Evolutionary conservation across 2,113 vertebrate genomes (phyloP).

Genomic region (Phycodurus eques): DNA sequence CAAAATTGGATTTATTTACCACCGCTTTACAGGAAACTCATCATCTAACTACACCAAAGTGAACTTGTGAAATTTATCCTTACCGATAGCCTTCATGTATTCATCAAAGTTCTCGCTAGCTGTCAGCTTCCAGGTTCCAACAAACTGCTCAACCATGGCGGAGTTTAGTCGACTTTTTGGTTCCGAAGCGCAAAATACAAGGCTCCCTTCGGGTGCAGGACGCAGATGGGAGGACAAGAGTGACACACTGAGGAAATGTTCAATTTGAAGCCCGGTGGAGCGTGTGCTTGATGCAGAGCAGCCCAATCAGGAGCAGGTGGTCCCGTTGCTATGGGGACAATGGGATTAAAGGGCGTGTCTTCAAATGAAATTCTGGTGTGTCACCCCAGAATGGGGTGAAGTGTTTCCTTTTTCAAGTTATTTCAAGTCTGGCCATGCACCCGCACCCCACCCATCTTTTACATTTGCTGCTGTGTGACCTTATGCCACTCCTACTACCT

Average conservation of each 20-base stretch:
- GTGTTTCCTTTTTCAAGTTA: not conserved
- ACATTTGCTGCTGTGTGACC: not conserved
- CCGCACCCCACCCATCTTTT: not conserved
- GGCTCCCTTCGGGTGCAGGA: not conserved
- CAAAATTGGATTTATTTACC: not conserved
- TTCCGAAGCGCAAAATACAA: not conserved
- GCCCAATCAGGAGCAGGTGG: conserved; percentile 46
- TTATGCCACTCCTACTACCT: not conserved
- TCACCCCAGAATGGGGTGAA: not conserved
- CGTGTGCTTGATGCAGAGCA: conserved; percentile 5
- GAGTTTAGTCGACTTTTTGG: not conserved
- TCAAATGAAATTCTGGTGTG: conserved; percentile 26
- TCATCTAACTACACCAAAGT: not conserved
- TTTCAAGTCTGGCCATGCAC: not conserved
- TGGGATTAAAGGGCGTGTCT: conserved; percentile 42
- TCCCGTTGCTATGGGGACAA: conserved; percentile 30
- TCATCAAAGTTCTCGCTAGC: conserved; percentile 84
- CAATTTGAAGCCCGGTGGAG: conserved; percentile 37
- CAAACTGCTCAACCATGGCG: conserved; percentile 80
- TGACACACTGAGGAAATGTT: accelerated
- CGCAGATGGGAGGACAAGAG: not conserved
- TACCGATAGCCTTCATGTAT: conserved; percentile 88
- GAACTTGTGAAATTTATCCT: conserved; percentile 14
- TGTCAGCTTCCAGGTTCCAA: conserved; percentile 82
- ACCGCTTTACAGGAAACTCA: not conserved